Percentiles rank a stretch among this genome's conserved stretches.
These are phyloP conservation scores for Pipa parva DNA, from an alignment of 2,113 vertebrate genomes.

Conservation along the genomic window DNA sequence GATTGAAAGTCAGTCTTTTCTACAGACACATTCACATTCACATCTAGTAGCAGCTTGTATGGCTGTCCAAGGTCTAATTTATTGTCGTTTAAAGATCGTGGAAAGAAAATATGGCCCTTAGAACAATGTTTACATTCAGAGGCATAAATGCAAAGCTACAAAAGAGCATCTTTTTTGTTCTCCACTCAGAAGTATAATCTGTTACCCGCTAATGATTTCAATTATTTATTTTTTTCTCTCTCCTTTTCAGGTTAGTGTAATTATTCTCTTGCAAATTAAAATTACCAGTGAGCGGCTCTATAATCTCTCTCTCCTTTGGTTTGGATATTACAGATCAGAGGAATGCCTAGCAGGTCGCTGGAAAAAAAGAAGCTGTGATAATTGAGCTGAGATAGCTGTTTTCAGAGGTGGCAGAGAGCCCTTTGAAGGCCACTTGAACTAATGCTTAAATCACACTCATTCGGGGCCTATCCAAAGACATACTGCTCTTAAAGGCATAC, in stretches of 20 bases:
- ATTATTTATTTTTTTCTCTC: constrained; percentile 37
- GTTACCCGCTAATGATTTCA: constrained; percentile 66
- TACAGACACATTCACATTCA: constrained; percentile 84
- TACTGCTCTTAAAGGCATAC: background rate
- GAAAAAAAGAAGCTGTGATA: background rate
- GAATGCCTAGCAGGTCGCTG: constrained; percentile 27
- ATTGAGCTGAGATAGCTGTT: constrained; percentile 2
- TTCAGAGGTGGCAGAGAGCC: background rate
- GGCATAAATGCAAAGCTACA: constrained; percentile 67
- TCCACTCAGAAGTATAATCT: constrained; percentile 70
- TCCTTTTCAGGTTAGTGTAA: constrained; percentile 49
- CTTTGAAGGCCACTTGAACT: constrained; percentile 20
- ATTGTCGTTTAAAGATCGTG: constrained; percentile 85
- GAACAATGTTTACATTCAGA: constrained; percentile 83
- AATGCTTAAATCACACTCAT: constrained; percentile 15
- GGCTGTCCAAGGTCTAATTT: constrained; percentile 83
- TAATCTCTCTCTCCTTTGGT: constrained; percentile 28
- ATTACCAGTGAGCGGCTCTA: constrained; percentile 43
- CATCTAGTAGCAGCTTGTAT: constrained; percentile 89
- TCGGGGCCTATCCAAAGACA: background rate
- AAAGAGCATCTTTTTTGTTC: constrained; percentile 77
- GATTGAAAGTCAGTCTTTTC: constrained; percentile 88
- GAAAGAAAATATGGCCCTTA: constrained; percentile 76
- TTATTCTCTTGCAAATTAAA: constrained; percentile 61
- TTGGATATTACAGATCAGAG: constrained; percentile 26